Base-by-base conservation (phyloP, 2,888 invertebrate genomes). In the Cheilosia soror region DNA sequence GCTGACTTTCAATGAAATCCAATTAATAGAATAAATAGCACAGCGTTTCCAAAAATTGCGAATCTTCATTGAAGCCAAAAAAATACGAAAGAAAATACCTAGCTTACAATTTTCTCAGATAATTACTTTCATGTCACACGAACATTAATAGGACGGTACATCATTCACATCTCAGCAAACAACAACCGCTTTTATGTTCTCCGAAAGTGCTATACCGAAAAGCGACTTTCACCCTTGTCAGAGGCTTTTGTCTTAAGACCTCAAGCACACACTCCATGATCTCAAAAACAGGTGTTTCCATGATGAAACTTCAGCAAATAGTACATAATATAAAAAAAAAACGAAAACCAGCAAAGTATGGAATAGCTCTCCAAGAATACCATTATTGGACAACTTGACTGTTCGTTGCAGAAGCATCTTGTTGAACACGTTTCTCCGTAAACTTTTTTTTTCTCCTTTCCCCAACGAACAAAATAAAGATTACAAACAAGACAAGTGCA, bases 251-350 rank as follows among this genome's bases (percentile, higher is more conserved):
- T 75, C 84, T 85, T 80, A 71, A 69, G 47, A 37, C 65, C 71
- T 66, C 60, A 42, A 44, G 49, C 31, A 63, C n/a, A 44, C 44
- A 66, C 49, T 60, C 44, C 9, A 6, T 49, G 55, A 77, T 72
- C 63, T 85, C 85, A 85, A 79, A 85, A 85, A 80, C 85, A 85
- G 85, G 85, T 85, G 85, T 77, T 85, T 72, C 65, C 68, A 57
- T 80, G 80, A 80, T 85, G 76, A 65, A 75, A 72, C 62, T 71
- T 75, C 58, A 76, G 60, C 58, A 79, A 11, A 49, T 13, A 51
- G 6, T 31, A 4, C 1, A 49, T 42, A 15, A 62, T 11, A 4
- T 53, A 37, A 5, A 40, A 7, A 31, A 31, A 33, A 9, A 25
- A 25, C 33, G 40, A 62, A 69, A 69, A 13, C 15, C 37, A 60